These are phyloP conservation scores for Phoebastria nigripes DNA, from an alignment of 2,797 vertebrate genomes.

Conservation along the genomic window DNA sequence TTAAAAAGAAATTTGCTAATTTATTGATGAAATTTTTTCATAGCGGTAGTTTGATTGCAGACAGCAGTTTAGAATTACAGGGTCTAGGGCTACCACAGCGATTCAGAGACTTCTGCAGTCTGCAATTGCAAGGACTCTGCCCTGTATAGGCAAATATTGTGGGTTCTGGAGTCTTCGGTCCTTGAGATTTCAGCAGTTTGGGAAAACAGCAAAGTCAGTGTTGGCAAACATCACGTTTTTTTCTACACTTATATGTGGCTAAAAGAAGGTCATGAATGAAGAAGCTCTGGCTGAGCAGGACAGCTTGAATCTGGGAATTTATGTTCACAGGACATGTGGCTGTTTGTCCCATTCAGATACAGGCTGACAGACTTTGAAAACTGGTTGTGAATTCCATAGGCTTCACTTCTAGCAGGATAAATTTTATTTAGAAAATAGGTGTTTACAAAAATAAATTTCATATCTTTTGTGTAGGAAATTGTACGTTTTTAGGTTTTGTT, in stretches of 20 bases:
- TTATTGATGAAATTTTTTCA: neutral
- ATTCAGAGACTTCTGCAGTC: neutral
- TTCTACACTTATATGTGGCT: neutral
- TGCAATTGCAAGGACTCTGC: neutral
- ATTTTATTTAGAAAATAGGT: neutral
- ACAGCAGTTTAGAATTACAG: neutral
- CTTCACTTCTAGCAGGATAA: neutral
- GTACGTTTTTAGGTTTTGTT: neutral
- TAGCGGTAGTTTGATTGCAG: neutral
- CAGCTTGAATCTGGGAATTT: neutral
- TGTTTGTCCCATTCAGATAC: neutral
- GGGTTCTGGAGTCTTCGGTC: neutral
- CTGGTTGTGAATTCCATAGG: neutral
- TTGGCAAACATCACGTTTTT: accelerated
- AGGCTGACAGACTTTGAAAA: neutral
- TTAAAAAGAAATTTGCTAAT: neutral
- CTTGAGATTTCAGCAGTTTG: neutral
- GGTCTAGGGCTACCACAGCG: neutral
- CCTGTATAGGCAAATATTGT: neutral
- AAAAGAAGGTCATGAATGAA: neutral
- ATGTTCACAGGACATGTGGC: neutral
- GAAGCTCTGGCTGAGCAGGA: neutral
- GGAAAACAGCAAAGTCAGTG: neutral
- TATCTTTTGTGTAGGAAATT: neutral
- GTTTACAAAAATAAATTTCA: neutral